A percentile compares a stretch with the other conserved stretches of the same genome.
phyloP scores from a whole-genome alignment of 2,888 invertebrate genomes.

The Sarcophaga caerulescens region DNA sequence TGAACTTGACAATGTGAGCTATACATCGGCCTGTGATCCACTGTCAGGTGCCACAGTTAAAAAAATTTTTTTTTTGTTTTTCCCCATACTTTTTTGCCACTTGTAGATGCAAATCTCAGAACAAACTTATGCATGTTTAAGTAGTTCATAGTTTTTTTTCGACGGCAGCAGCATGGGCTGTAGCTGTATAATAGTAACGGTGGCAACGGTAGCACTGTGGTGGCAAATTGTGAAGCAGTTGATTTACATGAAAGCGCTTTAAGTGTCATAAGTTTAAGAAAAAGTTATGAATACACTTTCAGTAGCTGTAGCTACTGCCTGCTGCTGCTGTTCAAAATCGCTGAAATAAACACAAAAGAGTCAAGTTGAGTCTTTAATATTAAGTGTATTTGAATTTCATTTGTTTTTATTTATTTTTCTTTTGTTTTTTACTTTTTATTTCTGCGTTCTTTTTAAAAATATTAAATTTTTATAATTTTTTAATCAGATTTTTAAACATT shows the following conservation, averaged over 20 bases:
- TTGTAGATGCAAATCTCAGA: conserved; percentile 71
- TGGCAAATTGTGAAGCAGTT: conserved; percentile 57
- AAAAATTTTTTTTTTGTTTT: conserved; percentile 37
- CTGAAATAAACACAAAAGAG: conserved; percentile 41
- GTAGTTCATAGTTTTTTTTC: conserved; percentile 67
- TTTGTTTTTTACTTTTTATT: neutral
- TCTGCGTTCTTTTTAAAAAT: too few relatives aligned
- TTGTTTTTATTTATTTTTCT: conserved; percentile 1
- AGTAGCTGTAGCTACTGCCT: neutral
- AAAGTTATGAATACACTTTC: conserved; percentile 52
- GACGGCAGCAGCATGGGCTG: neutral
- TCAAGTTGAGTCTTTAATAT: conserved; percentile 50
- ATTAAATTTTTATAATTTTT: neutral
- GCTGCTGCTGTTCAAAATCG: conserved; percentile 6
- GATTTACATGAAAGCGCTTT: conserved; percentile 68
- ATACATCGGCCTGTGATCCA: conserved; percentile 22
- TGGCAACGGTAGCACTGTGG: neutral
- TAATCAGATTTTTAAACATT: neutral
- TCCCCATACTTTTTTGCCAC: conserved; percentile 57
- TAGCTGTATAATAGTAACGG: conserved; percentile 8
- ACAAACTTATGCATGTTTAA: conserved; percentile 71
- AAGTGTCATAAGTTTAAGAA: conserved; percentile 63
- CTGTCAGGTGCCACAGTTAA: conserved; percentile 49
- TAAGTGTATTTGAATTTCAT: conserved; percentile 40
- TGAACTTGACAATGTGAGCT: conserved; percentile 33